These are phyloP conservation scores for Drosophila quadrilineata DNA, from an alignment of 1,140 invertebrate species.

Conservation along the genomic window DNA sequence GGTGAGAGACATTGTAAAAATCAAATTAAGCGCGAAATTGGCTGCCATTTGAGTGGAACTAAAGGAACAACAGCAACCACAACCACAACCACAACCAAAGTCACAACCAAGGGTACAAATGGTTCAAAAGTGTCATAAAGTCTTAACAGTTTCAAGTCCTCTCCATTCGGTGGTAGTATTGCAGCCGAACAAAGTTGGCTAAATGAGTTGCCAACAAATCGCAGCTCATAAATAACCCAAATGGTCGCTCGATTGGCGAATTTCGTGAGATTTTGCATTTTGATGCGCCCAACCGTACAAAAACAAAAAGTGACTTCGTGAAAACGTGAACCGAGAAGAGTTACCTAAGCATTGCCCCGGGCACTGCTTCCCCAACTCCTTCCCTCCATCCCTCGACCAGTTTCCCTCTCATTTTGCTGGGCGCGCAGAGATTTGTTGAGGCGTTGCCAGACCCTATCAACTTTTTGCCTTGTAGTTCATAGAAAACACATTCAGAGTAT, in stretches of 20 bases:
- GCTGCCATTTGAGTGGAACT: slow-evolving; percentile 29
- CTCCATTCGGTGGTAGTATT: slow-evolving; percentile 27
- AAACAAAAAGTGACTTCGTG: slow-evolving; percentile 48
- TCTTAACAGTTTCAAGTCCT: slow-evolving; percentile 32
- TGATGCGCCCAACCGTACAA: slow-evolving; percentile 60
- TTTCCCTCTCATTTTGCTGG: not conserved
- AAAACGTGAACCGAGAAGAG: slow-evolving; percentile 71
- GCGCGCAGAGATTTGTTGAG: slow-evolving; percentile 44
- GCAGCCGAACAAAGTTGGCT: no score
- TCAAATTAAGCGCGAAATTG: slow-evolving; percentile 69
- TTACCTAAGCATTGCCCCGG: slow-evolving; percentile 63
- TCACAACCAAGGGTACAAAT: slow-evolving; percentile 9
- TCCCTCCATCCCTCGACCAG: not conserved
- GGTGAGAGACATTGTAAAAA: slow-evolving; percentile 40
- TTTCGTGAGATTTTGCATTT: slow-evolving; percentile 76
- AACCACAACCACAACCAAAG: no score
- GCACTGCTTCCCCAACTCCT: slow-evolving; percentile 4
- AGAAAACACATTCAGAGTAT: slow-evolving; percentile 36
- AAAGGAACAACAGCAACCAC: slow-evolving; percentile 19
- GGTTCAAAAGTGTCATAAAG: slow-evolving; percentile 70
- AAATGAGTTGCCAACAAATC: slow-evolving; percentile 73
- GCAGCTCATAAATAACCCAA: slow-evolving; percentile 72
- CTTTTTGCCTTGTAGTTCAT: slow-evolving; percentile 20
- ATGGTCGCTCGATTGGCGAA: slow-evolving; percentile 71
- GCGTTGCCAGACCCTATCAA: slow-evolving; percentile 43